Base-by-base conservation (phyloP, 1,140 invertebrate species). In the Halesus radiatus region DNA sequence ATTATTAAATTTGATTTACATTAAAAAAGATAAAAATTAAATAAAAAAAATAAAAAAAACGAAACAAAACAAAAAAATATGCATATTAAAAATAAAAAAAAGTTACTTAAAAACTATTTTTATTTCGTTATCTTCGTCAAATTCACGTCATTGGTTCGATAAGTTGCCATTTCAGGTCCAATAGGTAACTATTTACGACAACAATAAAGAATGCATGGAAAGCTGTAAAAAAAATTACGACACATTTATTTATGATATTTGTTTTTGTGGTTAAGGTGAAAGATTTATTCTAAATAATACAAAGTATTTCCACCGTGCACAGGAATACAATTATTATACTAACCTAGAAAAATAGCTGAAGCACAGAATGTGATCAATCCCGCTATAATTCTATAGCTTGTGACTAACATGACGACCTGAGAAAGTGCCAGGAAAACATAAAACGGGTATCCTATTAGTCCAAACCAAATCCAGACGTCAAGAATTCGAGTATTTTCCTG, bases 121-220 rank as follows among this genome's bases (percentile, higher is more conserved):
- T 45, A 7, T n/a, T n/a, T 45, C 37, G 5, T 13, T 45, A 10
- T 45, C 0, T 45, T 10, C 37, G 13, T 45, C 10, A 13, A 23
- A 64, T n/a, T 66, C 29, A 66, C 13, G 62, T 66, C 62, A 66
- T 66, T 15, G 22, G 22, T 66, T 66, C 62, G 23, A 66, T 26
- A 10, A 26, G 16, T 15, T 32, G 16, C 62, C 62, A 66, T 66
- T 66, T 66, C 29, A 66, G 29, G 16, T 66, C 62, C 22, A 26
- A 13, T n/a, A 16, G 22, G 29, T 66, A 66, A 37, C 62, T 66
- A 29, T 66, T 22, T 15, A 66, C 62, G 4, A 66, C 62, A 3
- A 66, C 26, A n/a, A 66, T 66, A 32, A 16, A 66, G 62, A 16
- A 66, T 15, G 62, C 22, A n/a, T 32, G 62, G 15, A 26, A 29